Conservation (phyloP, 2,797 vertebrate genomes). For the Darevskia nairensis region DNA sequence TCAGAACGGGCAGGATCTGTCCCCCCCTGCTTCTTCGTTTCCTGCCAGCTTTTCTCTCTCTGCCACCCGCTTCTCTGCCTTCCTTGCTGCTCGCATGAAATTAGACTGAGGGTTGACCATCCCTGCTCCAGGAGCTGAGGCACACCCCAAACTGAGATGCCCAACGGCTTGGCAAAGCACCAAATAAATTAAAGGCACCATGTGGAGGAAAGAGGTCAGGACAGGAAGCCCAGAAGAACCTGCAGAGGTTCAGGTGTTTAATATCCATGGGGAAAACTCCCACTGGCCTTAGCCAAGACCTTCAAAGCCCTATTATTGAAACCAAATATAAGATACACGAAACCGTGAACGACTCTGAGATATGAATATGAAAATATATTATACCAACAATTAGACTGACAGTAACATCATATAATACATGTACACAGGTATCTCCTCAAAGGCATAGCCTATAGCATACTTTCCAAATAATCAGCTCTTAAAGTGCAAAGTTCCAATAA, state of each 20-base stretch:
- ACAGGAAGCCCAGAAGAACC: not conserved
- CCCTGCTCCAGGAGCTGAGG: not conserved
- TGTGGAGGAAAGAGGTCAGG: slow-evolving; percentile 23
- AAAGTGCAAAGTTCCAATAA: no score
- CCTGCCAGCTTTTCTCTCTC: not conserved
- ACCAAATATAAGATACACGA: no score
- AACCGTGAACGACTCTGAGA: no score
- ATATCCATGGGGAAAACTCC: not conserved
- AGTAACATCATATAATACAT: no score
- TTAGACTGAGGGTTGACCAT: not conserved
- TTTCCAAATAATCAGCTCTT: no score
- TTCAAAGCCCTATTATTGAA: not conserved
- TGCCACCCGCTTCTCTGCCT: not conserved
- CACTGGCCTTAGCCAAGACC: not conserved
- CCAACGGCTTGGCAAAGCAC: not conserved
- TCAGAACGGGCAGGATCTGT: not conserved
- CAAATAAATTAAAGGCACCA: not conserved
- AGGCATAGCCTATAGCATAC: no score
- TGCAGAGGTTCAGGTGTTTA: not conserved
- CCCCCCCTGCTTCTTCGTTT: not conserved
- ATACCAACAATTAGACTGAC: no score
- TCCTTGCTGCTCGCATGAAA: not conserved
- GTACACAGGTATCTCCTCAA: no score
- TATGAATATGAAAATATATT: no score
- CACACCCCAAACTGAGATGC: no score